Percentiles rank a stretch among this genome's conserved stretches.
Evolutionary conservation across 2,797 vertebrate genomes (phyloP).

Genomic region (Fistularia commersonii): DNA sequence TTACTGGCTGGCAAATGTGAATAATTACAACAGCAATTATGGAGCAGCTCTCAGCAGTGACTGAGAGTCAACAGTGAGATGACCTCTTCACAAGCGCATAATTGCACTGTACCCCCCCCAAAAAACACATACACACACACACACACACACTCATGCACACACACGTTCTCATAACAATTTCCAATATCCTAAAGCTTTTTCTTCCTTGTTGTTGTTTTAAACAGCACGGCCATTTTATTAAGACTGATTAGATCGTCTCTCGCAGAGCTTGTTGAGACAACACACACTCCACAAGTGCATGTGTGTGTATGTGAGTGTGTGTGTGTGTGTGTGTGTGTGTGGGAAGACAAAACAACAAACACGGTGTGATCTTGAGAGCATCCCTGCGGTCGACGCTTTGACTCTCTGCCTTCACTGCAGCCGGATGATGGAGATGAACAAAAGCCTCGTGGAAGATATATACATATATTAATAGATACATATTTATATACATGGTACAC

Average conservation of each 20-base stretch:
- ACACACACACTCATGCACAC: neutral
- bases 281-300: too few relatives aligned
- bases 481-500: too few relatives aligned
- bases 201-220: neutral
- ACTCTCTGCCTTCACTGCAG: too few relatives aligned
- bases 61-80: conserved; percentile 64
- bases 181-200: neutral
- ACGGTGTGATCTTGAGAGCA: too few relatives aligned
- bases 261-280: too few relatives aligned
- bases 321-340: too few relatives aligned
- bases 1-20: conserved; percentile 65
- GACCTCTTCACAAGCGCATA: conserved; percentile 60
- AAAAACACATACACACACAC: conserved; percentile 9
- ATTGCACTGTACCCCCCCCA: conserved; percentile 23
- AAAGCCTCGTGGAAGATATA: too few relatives aligned
- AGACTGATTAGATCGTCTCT: neutral
- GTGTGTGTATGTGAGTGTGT: too few relatives aligned
- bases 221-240: neutral
- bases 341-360: too few relatives aligned
- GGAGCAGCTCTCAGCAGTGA: conserved; percentile 56
- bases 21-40: conserved; percentile 75
- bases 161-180: neutral
- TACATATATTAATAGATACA: too few relatives aligned
- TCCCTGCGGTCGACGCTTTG: too few relatives aligned
- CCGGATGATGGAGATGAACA: too few relatives aligned